These are phyloP conservation scores for Champsocephalus esox DNA, from an alignment of 2,797 vertebrate genomes.

Conservation along the genomic window DNA sequence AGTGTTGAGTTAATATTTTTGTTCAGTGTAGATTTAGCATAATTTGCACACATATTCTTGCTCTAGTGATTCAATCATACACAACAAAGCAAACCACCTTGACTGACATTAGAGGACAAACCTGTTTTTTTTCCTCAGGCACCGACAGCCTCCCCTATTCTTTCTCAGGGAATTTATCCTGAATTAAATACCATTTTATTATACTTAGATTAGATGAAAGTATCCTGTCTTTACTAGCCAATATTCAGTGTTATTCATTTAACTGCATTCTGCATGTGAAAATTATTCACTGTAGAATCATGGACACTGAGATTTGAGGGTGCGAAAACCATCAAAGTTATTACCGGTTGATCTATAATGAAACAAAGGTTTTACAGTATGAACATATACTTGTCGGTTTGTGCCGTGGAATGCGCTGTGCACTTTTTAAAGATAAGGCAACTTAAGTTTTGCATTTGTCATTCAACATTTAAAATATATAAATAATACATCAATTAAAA, in stretches of 20 bases:
- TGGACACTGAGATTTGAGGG: not conserved
- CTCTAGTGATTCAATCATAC: slow-evolving; percentile 14
- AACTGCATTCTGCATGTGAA: too few relatives aligned
- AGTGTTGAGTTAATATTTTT: too few relatives aligned
- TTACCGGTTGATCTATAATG: not conserved
- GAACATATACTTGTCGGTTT: not conserved
- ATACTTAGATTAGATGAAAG: too few relatives aligned
- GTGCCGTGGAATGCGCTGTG: not conserved
- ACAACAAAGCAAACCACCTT: slow-evolving; percentile 42
- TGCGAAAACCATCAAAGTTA: too few relatives aligned
- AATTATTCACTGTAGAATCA: too few relatives aligned
- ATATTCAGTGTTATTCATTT: too few relatives aligned
- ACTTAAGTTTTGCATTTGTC: not conserved
- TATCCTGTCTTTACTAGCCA: too few relatives aligned
- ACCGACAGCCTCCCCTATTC: slow-evolving; percentile 55
- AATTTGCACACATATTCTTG: slow-evolving; percentile 16
- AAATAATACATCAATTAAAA: not conserved
- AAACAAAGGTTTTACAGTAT: slow-evolving; percentile 4
- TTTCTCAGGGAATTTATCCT: slow-evolving; percentile 65
- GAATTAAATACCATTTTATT: slow-evolving; percentile 61
- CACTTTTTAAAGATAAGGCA: not conserved
- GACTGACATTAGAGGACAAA: slow-evolving; percentile 47
- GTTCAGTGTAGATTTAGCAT: slow-evolving; percentile 3
- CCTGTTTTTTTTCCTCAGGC: slow-evolving; percentile 40
- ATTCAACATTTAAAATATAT: too few relatives aligned